Evolutionary conservation across 2,888 invertebrate species (phyloP).

Genomic region (Helleia helle): DNA sequence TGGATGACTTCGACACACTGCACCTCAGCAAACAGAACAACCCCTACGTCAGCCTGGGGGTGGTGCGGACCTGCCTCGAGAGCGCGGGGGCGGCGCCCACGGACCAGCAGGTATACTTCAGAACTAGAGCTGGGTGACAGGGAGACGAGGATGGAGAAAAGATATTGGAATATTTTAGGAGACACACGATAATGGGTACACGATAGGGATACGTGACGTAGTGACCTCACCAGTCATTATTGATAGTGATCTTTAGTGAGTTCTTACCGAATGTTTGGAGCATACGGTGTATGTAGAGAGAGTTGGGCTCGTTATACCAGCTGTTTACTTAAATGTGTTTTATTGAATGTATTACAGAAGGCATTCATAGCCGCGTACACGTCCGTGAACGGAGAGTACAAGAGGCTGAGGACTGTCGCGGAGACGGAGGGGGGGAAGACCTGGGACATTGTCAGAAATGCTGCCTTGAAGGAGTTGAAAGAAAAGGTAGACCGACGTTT

Average conservation of each 20-base stretch:
- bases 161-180: too few species aligned
- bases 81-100: constrained; percentile 67
- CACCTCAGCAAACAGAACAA: constrained; percentile 80
- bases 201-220: too few species aligned
- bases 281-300: too few species aligned
- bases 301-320: neutral
- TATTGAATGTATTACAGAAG: constrained; percentile 34
- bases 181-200: too few species aligned
- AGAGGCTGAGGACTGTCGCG: constrained; percentile 79
- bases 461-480: constrained; percentile 71
- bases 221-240: too few species aligned
- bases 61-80: constrained; percentile 70
- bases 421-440: constrained; percentile 71
- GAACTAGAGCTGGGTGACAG: too few species aligned
- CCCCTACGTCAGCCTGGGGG: constrained; percentile 76
- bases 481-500: constrained; percentile 36
- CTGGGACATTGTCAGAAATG: constrained; percentile 85
- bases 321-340: neutral
- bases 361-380: constrained; percentile 78
- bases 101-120: constrained; percentile 46
- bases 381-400: constrained; percentile 79
- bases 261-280: too few species aligned
- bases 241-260: too few species aligned
- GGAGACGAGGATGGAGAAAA: too few species aligned
- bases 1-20: constrained; percentile 81